Percentiles rank a stretch among this genome's conserved stretches.
These are phyloP conservation scores for Drosophila atroscutellata DNA, from an alignment of 2,888 invertebrate species.

Conservation along the genomic window DNA sequence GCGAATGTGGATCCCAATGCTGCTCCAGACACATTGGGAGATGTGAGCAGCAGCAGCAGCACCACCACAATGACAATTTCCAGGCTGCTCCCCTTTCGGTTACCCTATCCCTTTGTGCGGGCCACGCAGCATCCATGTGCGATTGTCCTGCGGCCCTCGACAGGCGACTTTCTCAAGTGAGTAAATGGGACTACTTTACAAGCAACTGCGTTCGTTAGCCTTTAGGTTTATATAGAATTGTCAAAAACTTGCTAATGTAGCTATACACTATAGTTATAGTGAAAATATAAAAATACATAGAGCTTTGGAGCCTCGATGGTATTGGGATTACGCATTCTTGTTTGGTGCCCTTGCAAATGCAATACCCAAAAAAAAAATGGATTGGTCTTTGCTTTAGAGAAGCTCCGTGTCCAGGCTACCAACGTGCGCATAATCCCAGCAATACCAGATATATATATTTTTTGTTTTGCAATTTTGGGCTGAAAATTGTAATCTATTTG, in stretches of 20 bases:
- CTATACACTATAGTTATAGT: neutral
- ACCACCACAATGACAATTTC: constrained; percentile 59
- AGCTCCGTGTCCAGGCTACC: neutral
- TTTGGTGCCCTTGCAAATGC: constrained; percentile 10
- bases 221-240: neutral
- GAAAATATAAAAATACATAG: neutral
- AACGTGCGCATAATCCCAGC: constrained; percentile 22
- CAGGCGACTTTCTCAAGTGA: constrained; percentile 94
- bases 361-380: constrained; percentile 13
- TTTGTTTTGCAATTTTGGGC: constrained; percentile 6
- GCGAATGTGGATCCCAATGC: constrained; percentile 23
- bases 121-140: constrained; percentile 92
- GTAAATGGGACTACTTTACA: constrained; percentile 71
- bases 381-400: neutral
- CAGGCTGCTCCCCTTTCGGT: constrained; percentile 91
- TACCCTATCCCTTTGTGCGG: constrained; percentile 94
- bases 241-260: neutral
- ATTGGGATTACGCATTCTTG: constrained; percentile 4
- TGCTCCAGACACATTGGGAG: constrained; percentile 30
- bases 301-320: neutral
- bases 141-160: constrained; percentile 94
- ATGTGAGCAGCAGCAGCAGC: constrained; percentile 13
- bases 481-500: constrained; percentile 3
- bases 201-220: neutral
- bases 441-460: neutral